Percentiles rank a stretch among this genome's conserved stretches.
These are phyloP conservation scores for Lottia gigantea DNA, from an alignment of 2,888 invertebrate genomes.

Conservation along the genomic window DNA sequence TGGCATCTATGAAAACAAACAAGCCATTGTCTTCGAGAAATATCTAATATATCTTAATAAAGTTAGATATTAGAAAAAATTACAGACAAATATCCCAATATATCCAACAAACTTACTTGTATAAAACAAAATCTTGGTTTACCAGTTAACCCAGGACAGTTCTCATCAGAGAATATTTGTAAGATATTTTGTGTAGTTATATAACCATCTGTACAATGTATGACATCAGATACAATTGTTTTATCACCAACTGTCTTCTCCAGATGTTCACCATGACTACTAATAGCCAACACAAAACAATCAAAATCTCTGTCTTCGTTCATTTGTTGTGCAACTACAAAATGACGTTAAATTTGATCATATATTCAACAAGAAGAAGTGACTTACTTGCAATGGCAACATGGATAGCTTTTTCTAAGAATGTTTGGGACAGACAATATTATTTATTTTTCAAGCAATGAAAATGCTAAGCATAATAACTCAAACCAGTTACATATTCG, in stretches of 20 bases:
- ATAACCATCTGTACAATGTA: constrained; percentile 30
- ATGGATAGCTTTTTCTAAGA: too few relatives aligned
- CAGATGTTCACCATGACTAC: constrained; percentile 90
- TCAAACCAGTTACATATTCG: too few relatives aligned
- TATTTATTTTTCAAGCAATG: too few relatives aligned
- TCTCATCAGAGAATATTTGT: constrained; percentile 74
- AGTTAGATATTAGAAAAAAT: too few relatives aligned
- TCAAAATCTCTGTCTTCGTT: constrained; percentile 84
- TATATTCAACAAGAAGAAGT: too few relatives aligned
- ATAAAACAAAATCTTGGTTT: constrained; percentile 82
- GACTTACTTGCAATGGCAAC: too few relatives aligned
- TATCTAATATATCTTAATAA: too few relatives aligned
- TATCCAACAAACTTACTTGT: constrained; percentile 70
- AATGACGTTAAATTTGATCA: neutral
- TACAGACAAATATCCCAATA: too few relatives aligned
- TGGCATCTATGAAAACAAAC: too few relatives aligned
- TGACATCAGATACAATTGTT: constrained; percentile 67
- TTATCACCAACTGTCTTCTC: constrained; percentile 86
- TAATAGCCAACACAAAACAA: constrained; percentile 83
- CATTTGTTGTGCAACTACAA: constrained; percentile 51
- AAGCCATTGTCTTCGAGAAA: too few relatives aligned
- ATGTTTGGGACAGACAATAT: too few relatives aligned
- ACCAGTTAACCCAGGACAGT: constrained; percentile 85
- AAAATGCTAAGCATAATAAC: too few relatives aligned
- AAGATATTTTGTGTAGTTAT: constrained; percentile 67